Conservation (phyloP, 2,797 vertebrate species). For the Enteromius argenteus region DNA sequence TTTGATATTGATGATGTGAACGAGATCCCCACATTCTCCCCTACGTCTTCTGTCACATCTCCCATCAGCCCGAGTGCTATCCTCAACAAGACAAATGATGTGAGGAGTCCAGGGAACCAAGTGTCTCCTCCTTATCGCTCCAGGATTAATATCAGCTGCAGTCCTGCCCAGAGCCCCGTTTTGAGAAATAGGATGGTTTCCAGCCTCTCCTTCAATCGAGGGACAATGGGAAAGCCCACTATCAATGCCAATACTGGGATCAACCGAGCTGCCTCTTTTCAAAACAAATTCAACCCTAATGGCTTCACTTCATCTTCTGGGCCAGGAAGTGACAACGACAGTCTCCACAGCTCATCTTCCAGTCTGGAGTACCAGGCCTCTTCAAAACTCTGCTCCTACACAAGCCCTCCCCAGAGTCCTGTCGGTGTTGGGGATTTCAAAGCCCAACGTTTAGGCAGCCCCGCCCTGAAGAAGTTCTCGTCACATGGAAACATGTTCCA, state of each 20-base stretch:
- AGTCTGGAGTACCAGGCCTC: constrained; percentile 82
- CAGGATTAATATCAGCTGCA: constrained; percentile 65
- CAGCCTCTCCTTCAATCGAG: constrained; percentile 82
- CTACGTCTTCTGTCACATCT: constrained; percentile 71
- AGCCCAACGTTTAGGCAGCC: constrained; percentile 58
- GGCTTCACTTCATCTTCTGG: constrained; percentile 73
- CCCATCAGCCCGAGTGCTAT: constrained; percentile 69
- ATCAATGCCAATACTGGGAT: constrained; percentile 69
- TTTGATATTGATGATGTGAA: constrained; percentile 87
- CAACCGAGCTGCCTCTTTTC: constrained; percentile 81
- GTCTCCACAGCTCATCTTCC: constrained; percentile 87
- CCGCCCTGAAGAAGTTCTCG: constrained; percentile 79
- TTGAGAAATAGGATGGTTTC: constrained; percentile 73
- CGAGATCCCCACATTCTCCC: constrained; percentile 72
- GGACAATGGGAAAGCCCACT: constrained; percentile 69
- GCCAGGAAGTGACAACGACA: constrained; percentile 84
- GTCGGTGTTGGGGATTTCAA: constrained; percentile 67
- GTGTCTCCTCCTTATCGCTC: constrained; percentile 68
- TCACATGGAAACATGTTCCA: constrained; percentile 81
- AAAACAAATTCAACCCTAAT: constrained; percentile 78
- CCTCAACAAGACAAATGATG: constrained; percentile 70
- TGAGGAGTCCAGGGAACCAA: constrained; percentile 50
- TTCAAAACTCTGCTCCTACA: constrained; percentile 66
- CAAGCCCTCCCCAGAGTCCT: constrained; percentile 62
- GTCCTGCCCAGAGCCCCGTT: constrained; percentile 70